Percentiles rank a stretch among this genome's conserved stretches.
These are phyloP conservation scores for Lithobates pipiens DNA, from an alignment of 2,797 vertebrate species.

Conservation along the genomic window DNA sequence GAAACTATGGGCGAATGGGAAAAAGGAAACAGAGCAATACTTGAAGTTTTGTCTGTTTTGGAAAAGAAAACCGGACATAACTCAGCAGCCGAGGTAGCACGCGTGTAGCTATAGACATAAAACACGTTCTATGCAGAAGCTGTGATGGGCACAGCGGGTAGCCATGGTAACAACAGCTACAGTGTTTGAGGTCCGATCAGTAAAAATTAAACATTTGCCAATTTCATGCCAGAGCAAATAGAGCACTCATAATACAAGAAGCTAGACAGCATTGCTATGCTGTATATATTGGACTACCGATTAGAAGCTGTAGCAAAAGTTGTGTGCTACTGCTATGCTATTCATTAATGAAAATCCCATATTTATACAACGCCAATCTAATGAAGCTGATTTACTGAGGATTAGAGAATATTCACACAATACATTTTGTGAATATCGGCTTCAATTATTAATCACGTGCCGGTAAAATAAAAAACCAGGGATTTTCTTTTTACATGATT, in stretches of 20 bases:
- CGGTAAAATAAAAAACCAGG: background rate
- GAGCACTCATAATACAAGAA: conserved; percentile 18
- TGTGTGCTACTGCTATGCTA: too few species aligned
- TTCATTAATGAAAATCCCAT: background rate
- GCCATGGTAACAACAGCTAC: conserved; percentile 36
- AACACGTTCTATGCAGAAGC: conserved; percentile 31
- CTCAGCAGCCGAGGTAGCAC: conserved; percentile 36
- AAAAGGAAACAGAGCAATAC: conserved; percentile 50
- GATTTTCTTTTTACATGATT: too few species aligned
- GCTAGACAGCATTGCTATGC: background rate
- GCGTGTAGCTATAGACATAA: conserved; percentile 40
- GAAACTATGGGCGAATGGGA: conserved; percentile 40
- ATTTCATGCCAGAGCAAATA: conserved; percentile 27
- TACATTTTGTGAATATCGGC: background rate
- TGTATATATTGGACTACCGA: background rate
- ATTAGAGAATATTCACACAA: background rate
- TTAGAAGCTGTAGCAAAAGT: background rate
- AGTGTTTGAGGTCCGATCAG: conserved; percentile 33
- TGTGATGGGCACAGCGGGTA: conserved; percentile 48
- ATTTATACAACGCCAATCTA: background rate
- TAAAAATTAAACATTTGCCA: conserved; percentile 28
- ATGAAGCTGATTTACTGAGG: background rate
- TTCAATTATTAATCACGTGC: background rate
- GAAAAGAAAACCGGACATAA: conserved; percentile 46
- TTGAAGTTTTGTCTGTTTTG: conserved; percentile 52